Base-by-base conservation (phyloP, 1,140 invertebrate genomes). In the Brachionus sp. region DNA sequence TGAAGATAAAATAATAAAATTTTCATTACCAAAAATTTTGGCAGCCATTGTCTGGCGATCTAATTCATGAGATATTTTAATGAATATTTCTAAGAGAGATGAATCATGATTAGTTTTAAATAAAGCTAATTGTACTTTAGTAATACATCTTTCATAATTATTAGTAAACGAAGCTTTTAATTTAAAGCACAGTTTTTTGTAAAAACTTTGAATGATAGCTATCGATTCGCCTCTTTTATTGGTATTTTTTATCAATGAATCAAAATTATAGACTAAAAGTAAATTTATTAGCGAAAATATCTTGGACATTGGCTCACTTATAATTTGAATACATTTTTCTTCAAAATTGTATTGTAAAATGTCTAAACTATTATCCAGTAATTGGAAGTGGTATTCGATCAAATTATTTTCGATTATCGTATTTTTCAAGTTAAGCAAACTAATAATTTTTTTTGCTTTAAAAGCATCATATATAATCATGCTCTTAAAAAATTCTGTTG, bases 281-380 rank as follows among this genome's bases (percentile, higher is more conserved):
- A 70, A 39, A 70, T 70, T 70, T 39, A 70, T 70, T 33, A 70
- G 37, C 3, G 35, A 70, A 70, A 37, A 70, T 16, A 70, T 70
- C 7, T 70, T 39, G n/a, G 16, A 16, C 0, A 2, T 37, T 13
- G 29, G 5, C n/a, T 39, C 66, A 70, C 33, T 70, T 16, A 6
- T 0, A 16, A 7, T 6, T n/a, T 16, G 33, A 33, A n/a, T 19
- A 33, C 19, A n/a, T 3, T 39, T 37, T 37, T n/a, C 33, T 37
- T 39, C 13, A 70, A 4, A 19, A 23, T 39, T 4, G 35, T 3
- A 16, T 9, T 6, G 4, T 12, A 70, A 70, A 70, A 6, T 39
- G n/a, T 70, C 33, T 23, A 70, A 39, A 35, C 16, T 16, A 16
- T 42, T 12, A 70, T 39, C 16, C 2, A 70, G 19, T 19, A 39